Conservation (phyloP, 2,888 invertebrate species). For the Ditula angustiorana region DNA sequence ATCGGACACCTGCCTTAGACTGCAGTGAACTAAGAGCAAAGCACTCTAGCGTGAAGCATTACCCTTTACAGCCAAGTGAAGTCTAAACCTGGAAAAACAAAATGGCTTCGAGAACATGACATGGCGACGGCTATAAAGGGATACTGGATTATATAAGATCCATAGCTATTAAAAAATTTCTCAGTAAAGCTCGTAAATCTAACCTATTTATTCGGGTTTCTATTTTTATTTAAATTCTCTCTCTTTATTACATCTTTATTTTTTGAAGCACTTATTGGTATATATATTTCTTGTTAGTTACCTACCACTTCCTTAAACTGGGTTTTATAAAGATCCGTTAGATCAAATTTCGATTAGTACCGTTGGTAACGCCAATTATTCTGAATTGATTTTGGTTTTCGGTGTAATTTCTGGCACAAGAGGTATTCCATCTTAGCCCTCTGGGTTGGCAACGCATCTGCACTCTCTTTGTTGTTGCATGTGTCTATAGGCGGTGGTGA, state of each 20-base stretch:
- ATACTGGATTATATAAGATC: not conserved
- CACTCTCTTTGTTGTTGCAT: too few species aligned
- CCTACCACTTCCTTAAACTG: too few species aligned
- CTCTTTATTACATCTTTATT: not conserved
- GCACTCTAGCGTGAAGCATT: constrained; percentile 25
- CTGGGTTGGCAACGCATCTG: too few species aligned
- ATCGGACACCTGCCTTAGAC: too few species aligned
- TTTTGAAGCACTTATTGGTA: not conserved
- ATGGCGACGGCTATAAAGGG: constrained; percentile 32
- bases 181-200: not conserved
- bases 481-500: too few species aligned
- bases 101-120: constrained; percentile 25
- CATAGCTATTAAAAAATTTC: constrained; percentile 9
- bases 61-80: constrained; percentile 26
- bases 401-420: too few species aligned
- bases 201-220: not conserved
- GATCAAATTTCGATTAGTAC: too few species aligned
- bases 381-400: too few species aligned
- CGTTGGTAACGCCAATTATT: too few species aligned
- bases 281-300: too few species aligned
- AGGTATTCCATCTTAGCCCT: too few species aligned
- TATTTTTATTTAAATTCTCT: not conserved
- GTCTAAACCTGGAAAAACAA: constrained; percentile 27
- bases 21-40: constrained; percentile 4
- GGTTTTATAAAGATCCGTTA: too few species aligned